Evolutionary conservation across 2,888 invertebrate species (phyloP), one percentile per base, ranked within the genome.

Genomic region (Ennomos erosarius): DNA sequence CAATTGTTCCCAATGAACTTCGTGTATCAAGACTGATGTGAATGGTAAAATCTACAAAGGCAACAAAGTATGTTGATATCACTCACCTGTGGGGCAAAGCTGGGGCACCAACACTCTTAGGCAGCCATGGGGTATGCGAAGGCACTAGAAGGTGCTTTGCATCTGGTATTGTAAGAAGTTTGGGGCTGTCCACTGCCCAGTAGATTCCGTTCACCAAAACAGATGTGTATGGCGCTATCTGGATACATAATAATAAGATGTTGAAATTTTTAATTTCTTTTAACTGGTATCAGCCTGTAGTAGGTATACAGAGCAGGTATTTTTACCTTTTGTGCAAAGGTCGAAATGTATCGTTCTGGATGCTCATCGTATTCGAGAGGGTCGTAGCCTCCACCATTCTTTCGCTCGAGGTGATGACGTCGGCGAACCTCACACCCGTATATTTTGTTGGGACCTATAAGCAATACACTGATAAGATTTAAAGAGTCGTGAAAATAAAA

Each of bases 191-290:
- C 0, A 98, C 97, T 0, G 99, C 99, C 99, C 99, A 99, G 88
- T 99, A 99, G 75, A 99, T 99, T 34, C 99, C 98, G 82, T 99
- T 99, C 44, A 99, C 94, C 61, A 99, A 96, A 1, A 99, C 98
- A 0, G 99, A 98, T 0, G 99, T 98, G 83, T 98, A 99, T 0
- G 99, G 99, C 0, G 99, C 99, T 69, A 99, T 98, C 94, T 96
- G 83, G 33, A 43, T 40, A 53, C 11, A 50, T 36, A 55, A 11
- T 43, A 8, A 38, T 11, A 8, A 36, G 9, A 10, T 46, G 8
- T 13, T 33, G 13, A 10, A 53, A 33, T 12, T 35, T 26, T 6
- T 26, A 0, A 26, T 3, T 26, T 26, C 26, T 26, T 26, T 26
- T 26, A 6, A 4, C 0, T 26, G 26, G 26, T 26, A 26, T 26